Percentiles rank a stretch among this genome's conserved stretches.
Evolutionary conservation across 2,888 invertebrate genomes (phyloP).

Genomic region (Patella depressa): DNA sequence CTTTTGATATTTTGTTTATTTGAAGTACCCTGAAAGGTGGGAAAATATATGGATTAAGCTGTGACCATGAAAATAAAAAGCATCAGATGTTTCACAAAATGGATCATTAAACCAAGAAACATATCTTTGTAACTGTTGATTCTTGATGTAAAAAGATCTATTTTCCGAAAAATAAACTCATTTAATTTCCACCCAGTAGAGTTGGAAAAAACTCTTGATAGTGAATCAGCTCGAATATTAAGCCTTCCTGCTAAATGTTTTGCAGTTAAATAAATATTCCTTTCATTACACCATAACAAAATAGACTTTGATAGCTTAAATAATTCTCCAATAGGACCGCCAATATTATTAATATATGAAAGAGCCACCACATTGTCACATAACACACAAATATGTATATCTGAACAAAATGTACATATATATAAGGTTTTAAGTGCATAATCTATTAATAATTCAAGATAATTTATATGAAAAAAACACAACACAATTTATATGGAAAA

Average conservation of each 20-base stretch:
- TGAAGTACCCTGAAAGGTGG: slow-evolving; percentile 16
- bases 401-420: too few relatives aligned
- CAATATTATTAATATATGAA: too few relatives aligned
- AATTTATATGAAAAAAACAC: too few relatives aligned
- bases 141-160: slow-evolving; percentile 31
- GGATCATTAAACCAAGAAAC: slow-evolving; percentile 28
- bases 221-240: slow-evolving; percentile 26
- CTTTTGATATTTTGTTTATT: slow-evolving; percentile 22
- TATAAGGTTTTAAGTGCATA: too few relatives aligned
- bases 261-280: slow-evolving; percentile 30
- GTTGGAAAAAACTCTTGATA: slow-evolving; percentile 27
- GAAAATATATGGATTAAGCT: neutral
- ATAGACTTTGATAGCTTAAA: slow-evolving; percentile 7
- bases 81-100: slow-evolving; percentile 20
- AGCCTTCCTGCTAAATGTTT: slow-evolving; percentile 18
- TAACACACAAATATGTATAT: too few relatives aligned
- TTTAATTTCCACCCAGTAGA: slow-evolving; percentile 35
- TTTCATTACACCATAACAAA: slow-evolving; percentile 30
- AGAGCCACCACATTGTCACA: too few relatives aligned
- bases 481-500: too few relatives aligned
- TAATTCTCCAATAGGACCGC: too few relatives aligned
- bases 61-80: slow-evolving; percentile 31
- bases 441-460: too few relatives aligned
- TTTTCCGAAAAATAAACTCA: slow-evolving; percentile 24
- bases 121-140: slow-evolving; percentile 23